These are phyloP conservation scores for Taxidea taxus DNA, from an alignment of 2,113 vertebrate species.

Conservation along the genomic window DNA sequence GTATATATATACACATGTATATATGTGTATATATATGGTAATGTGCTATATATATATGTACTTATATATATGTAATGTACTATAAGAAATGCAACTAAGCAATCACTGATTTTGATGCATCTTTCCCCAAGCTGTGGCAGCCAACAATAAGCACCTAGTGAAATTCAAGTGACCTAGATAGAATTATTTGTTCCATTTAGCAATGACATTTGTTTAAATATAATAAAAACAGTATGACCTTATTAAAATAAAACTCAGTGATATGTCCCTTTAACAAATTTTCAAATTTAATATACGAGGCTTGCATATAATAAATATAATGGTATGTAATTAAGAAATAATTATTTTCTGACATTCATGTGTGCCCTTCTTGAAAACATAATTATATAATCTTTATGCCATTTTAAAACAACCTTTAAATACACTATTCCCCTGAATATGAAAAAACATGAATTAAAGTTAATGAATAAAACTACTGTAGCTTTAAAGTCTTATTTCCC, in stretches of 20 bases:
- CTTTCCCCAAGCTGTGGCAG: not conserved
- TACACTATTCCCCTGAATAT: not conserved
- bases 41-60: too few species aligned
- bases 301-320: not conserved
- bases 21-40: too few species aligned
- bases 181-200: not conserved
- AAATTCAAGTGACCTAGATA: not conserved
- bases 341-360: conserved; percentile 16
- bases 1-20: too few species aligned
- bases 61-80: not conserved
- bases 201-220: conserved; percentile 2
- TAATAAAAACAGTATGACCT: not conserved
- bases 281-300: conserved; percentile 50
- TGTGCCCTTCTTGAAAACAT: conserved; percentile 32
- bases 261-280: conserved; percentile 22
- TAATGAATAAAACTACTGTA: not conserved
- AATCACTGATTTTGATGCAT: not conserved
- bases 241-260: conserved; percentile 52
- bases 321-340: not conserved
- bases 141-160: not conserved
- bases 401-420: conserved; percentile 41
- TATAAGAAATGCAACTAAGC: conserved; percentile 8
- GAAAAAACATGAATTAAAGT: not conserved
- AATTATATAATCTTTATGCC: not conserved
- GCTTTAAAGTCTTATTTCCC: not conserved